Conservation (phyloP, 2,888 invertebrate species). For the Drosophila mimetica region DNA sequence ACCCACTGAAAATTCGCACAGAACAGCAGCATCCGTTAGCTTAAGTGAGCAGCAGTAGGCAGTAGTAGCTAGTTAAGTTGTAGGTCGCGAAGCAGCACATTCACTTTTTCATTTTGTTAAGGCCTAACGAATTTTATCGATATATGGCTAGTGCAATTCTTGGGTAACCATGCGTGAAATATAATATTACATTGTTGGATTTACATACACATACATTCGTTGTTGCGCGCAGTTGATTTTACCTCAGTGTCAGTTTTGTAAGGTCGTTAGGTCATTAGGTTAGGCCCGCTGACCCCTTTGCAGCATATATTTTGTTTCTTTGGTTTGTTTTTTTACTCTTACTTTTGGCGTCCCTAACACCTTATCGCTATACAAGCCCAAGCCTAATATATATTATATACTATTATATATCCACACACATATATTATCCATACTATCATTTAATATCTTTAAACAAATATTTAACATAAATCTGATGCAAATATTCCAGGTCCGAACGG, state of each 20-base stretch:
- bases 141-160: constrained; percentile 69
- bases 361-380: constrained; percentile 23
- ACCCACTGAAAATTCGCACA: constrained; percentile 57
- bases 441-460: constrained; percentile 35
- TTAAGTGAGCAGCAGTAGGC: constrained; percentile 5
- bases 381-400: constrained; percentile 16
- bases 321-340: constrained; percentile 17
- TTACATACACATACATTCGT: constrained; percentile 21
- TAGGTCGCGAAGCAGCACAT: constrained; percentile 19
- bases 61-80: constrained; percentile 37
- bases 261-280: constrained; percentile 45
- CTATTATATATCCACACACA: constrained; percentile 18
- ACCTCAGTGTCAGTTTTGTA: constrained; percentile 54
- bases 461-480: constrained; percentile 74
- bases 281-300: constrained; percentile 21
- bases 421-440: constrained; percentile 31
- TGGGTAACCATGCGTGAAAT: constrained; percentile 48
- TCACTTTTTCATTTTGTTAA: constrained; percentile 35
- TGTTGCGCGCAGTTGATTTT: constrained; percentile 38
- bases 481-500: constrained; percentile 92
- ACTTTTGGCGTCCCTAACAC: constrained; percentile 6
- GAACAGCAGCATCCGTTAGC: constrained; percentile 39
- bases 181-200: constrained; percentile 21
- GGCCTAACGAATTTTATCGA: constrained; percentile 58
- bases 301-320: constrained; percentile 15